Evolutionary conservation across 2,888 invertebrate genomes (phyloP).

Genomic region (Trichopria drosophilae): DNA sequence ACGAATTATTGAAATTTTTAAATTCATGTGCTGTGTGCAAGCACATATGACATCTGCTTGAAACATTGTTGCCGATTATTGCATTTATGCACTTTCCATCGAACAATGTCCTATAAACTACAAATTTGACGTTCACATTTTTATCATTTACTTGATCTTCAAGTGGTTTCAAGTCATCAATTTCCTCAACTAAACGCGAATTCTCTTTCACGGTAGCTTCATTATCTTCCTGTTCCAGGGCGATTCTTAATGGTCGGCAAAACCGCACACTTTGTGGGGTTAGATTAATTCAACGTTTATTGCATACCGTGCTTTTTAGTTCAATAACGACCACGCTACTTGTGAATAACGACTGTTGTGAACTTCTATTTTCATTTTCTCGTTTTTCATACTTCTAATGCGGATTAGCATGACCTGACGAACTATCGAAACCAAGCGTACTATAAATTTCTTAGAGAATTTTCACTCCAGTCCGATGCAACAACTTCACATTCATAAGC

Average conservation of each 20-base stretch:
- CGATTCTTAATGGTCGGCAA: not conserved
- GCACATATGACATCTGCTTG: slow-evolving; percentile 1
- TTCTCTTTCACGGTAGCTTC: slow-evolving; percentile 3
- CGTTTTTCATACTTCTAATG: slow-evolving; percentile 6
- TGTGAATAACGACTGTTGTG: slow-evolving; percentile 9
- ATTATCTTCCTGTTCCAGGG: slow-evolving; percentile 8
- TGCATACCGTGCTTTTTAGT: not conserved
- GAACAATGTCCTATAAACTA: not conserved
- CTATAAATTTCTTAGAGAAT: slow-evolving; percentile 4
- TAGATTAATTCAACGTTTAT: slow-evolving; percentile 1
- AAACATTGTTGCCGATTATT: not conserved
- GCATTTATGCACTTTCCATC: slow-evolving; percentile 4
- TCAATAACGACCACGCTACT: slow-evolving; percentile 5
- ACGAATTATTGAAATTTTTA: not conserved
- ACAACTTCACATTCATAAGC: slow-evolving; percentile 14
- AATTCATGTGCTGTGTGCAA: not conserved
- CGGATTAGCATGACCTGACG: slow-evolving; percentile 11
- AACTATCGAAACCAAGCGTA: slow-evolving; percentile 11
- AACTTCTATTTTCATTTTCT: slow-evolving; percentile 4
- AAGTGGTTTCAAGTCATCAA: not conserved
- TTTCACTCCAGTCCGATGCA: slow-evolving; percentile 4
- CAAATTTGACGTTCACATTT: not conserved
- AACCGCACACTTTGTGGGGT: slow-evolving; percentile 13
- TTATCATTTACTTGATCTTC: not conserved
- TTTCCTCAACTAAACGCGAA: slow-evolving; percentile 3